A percentile compares a stretch with the other conserved stretches of the same genome.
Conservation (phyloP, 2,797 vertebrate species). For the Myiotriccus ornatus region DNA sequence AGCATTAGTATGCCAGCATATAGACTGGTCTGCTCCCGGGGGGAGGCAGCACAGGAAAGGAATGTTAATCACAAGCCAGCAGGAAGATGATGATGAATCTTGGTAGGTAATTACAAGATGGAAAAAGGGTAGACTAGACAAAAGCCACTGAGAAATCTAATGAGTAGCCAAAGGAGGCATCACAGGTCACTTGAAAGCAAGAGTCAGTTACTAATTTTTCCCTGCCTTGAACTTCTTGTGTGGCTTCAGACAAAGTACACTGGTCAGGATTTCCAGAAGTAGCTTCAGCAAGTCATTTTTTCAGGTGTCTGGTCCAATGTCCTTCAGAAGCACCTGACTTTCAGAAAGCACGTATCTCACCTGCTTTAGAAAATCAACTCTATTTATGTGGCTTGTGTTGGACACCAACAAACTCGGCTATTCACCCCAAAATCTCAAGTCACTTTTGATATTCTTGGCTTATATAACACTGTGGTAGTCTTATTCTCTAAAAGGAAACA, state of each 20-base stretch:
- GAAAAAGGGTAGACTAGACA: background rate
- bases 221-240: background rate
- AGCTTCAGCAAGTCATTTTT: background rate
- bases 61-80: conserved; percentile 37
- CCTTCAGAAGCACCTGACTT: background rate
- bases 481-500: background rate
- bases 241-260: background rate
- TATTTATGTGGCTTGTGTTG: background rate
- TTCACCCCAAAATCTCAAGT: background rate
- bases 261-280: background rate
- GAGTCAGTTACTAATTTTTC: background rate
- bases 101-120: conserved; percentile 6
- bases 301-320: background rate
- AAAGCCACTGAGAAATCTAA: conserved; percentile 7
- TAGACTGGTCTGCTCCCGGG: background rate
- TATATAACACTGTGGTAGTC: background rate
- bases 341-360: background rate
- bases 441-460: background rate
- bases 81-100: background rate
- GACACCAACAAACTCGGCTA: background rate
- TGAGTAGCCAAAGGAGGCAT: conserved; percentile 24
- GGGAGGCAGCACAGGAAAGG: background rate
- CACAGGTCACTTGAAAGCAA: conserved; percentile 7
- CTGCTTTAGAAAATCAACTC: background rate
- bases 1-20: background rate